Conservation (phyloP, 2,113 vertebrate genomes). For the Dasyprocta punctata region DNA sequence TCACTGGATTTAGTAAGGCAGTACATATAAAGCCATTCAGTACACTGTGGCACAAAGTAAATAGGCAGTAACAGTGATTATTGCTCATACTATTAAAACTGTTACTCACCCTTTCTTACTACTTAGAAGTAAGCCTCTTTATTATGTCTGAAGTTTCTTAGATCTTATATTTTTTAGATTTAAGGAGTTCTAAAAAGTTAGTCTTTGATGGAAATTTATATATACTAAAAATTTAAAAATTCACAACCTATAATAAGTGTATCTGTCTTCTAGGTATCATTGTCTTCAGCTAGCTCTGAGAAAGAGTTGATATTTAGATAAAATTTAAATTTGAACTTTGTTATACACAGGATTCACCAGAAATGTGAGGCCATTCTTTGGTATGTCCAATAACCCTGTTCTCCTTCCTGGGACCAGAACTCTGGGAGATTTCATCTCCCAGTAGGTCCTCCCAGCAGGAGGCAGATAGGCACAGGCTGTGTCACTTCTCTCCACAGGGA, state of each 20-base stretch:
- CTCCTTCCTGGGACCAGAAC: background rate
- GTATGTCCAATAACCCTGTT: background rate
- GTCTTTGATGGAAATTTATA: background rate
- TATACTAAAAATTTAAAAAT: background rate
- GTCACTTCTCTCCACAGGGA: background rate
- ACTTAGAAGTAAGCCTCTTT: background rate
- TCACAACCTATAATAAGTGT: background rate
- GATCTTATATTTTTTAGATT: slow-evolving; percentile 26
- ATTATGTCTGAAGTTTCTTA: slow-evolving; percentile 31
- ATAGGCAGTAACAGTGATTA: background rate
- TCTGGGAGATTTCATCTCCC: background rate
- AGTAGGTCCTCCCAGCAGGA: background rate
- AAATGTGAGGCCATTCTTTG: background rate
- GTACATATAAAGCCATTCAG: background rate
- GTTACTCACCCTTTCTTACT: background rate
- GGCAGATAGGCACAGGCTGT: background rate
- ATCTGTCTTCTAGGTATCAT: background rate
- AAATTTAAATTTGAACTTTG: slow-evolving; percentile 32
- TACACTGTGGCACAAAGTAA: background rate
- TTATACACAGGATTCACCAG: background rate
- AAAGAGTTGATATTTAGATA: background rate
- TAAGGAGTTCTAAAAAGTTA: slow-evolving; percentile 7
- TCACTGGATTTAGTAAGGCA: background rate
- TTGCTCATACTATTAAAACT: background rate
- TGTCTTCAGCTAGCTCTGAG: slow-evolving; percentile 21